Base-by-base conservation (phyloP, 2,888 invertebrate species). In the Pterostichus niger region DNA sequence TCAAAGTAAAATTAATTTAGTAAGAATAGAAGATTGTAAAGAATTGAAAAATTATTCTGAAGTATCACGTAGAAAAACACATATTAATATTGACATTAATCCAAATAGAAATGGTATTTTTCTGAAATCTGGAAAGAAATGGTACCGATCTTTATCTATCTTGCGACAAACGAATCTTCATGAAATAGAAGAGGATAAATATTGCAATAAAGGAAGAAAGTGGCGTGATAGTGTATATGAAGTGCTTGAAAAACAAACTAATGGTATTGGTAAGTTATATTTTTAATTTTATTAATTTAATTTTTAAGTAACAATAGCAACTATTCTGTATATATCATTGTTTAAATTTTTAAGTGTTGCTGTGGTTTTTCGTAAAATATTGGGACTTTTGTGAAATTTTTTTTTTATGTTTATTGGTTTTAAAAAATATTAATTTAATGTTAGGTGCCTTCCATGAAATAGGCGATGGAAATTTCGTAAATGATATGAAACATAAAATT, bases 51-150 rank as follows among this genome's bases (percentile, higher is more conserved):
- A 40, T 3, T 40, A 40, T 40, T 40, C 40, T 9, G 5, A 40
- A 7, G 40, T 40, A 59, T 4, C 13, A 49, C 10, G 31, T 6
- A 44, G 17, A 46, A 46, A 75, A 52, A 31, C 11, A 75, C 11
- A 33, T 68, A 15, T 40, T n/a, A 64, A 61, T 79, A 46, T 11
- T n/a, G 54, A 83, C 49, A 40, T 13, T 31, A 54, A 15, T 64
- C n/a, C 7, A 83, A 83, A 17, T 31, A 61, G 71, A 24, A 80
- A 68, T 64, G 68, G 13, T 90, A 93, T 85, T 89, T 91, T 10
- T 88, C 24, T 95, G 1, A 92, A 92, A 85, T 93, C 94, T 10
- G 94, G 95, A 0, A 95, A 94, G 87, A 91, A 92, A 87, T 95
- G 94, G 94, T 92, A 93, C 73, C 92, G 94, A 86, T 94, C 94